Evolutionary conservation across 1,140 invertebrate genomes (phyloP).

Genomic region (Euura saliciscinereae): DNA sequence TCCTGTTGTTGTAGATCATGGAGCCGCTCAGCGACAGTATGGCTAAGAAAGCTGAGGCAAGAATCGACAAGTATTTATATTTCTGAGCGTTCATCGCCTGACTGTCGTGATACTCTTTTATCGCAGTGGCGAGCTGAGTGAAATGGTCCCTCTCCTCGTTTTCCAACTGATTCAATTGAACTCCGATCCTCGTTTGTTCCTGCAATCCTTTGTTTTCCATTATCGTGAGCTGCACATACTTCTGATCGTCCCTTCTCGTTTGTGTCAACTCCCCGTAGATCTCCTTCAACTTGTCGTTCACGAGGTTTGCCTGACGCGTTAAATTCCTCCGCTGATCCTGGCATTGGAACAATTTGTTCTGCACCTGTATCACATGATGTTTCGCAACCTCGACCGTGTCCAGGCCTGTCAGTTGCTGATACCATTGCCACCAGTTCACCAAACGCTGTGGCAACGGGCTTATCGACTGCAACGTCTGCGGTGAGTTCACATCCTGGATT

Average conservation of each 20-base stretch:
- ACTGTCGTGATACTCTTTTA: constrained; percentile 57
- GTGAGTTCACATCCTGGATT: constrained; percentile 42
- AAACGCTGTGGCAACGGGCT: constrained; percentile 43
- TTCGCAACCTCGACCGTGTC: constrained; percentile 47
- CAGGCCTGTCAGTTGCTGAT: constrained; percentile 50
- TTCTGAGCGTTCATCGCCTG: constrained; percentile 52
- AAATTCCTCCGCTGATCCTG: constrained; percentile 43
- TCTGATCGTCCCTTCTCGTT: constrained; percentile 50
- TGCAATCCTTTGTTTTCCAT: constrained; percentile 50
- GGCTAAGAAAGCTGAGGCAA: constrained; percentile 46
- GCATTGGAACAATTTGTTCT: constrained; percentile 51
- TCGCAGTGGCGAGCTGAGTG: constrained; percentile 49
- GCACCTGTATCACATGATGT: constrained; percentile 44
- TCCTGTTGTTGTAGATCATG: constrained; percentile 51
- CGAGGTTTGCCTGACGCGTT: constrained; percentile 30
- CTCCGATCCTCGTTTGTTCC: constrained; percentile 41
- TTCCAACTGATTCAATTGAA: constrained; percentile 42
- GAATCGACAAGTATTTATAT: constrained; percentile 53
- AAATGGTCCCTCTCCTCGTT: constrained; percentile 52
- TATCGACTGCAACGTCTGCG: constrained; percentile 30
- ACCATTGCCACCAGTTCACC: constrained; percentile 52
- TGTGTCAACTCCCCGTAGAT: constrained; percentile 50
- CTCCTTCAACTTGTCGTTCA: constrained; percentile 49
- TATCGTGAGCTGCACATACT: constrained; percentile 54
- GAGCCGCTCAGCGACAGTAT: constrained; percentile 47